Evolutionary conservation across 2,113 vertebrate species (phyloP), one percentile per base, ranked within the genome.

Genomic region (Mus pahari): DNA sequence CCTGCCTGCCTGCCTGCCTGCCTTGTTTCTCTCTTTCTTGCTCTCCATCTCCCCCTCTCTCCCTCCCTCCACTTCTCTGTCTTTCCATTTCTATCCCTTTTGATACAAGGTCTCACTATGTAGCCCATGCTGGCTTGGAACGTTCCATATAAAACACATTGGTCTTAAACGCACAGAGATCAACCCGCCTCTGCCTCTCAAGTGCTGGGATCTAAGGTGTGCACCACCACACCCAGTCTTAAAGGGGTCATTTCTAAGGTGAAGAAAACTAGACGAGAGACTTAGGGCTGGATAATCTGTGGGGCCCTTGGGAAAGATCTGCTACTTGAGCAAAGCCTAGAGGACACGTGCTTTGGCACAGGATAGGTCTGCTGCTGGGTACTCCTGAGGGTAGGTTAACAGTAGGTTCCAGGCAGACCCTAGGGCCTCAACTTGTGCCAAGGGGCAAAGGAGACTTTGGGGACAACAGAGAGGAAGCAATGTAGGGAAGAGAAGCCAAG

Each of bases 211-310:
- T 39, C 22, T 60, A 83, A 60, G 55, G 55, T 28, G 3, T 28
- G 12, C 0, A 0, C 81, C n/a, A 83, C 50, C 75, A 79, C 1
- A 17, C 12, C 79, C 58, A 0, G n/a, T 62, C 16, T 26, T 53
- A 60, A 45, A 10, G 62, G 17, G 2, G 5, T 24, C 20, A 28
- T 78, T 86, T 68, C 62, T 26, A 53, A 55, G 17, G 20, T 1
- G 5, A 31, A n/a, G 45, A 22, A 58, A 26, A 39, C 19, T 0
- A 6, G 26, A 42, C 17, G 62, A 75, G 82, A 31, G 28, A 26
- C 10, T 12, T 3, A 6, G 0, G 17, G 26, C 5, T 39, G 19
- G 33, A 45, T 0, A 19, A 9, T n/a, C 39, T 74, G 45, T 3
- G 31, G 55, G 62, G 1, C n/a, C 7, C 31, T 17, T 0, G 17